A percentile compares a stretch with the other conserved stretches of the same genome.
phyloP scores from a whole-genome alignment of 1,140 invertebrate species.

The Dreissena polymorpha region DNA sequence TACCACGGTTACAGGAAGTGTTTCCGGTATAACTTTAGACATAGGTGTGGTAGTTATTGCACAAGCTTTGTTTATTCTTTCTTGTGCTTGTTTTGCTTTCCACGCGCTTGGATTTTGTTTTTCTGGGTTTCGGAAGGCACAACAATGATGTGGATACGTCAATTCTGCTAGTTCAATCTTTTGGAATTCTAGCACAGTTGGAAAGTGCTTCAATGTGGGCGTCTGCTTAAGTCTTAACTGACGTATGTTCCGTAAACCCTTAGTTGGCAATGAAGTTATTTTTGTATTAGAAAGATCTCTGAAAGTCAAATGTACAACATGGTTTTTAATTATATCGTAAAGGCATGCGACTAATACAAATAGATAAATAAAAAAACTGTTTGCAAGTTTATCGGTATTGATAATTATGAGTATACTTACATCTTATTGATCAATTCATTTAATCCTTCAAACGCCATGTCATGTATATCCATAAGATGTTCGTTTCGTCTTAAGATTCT shows the following conservation, averaged over 20 bases:
- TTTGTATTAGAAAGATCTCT: conserved; percentile 89
- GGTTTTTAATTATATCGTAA: conserved; percentile 30
- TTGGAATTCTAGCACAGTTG: conserved; percentile 89
- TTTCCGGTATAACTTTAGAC: no score
- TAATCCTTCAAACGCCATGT: conserved; percentile 25
- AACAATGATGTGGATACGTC: conserved; percentile 94
- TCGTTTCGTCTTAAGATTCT: background rate
- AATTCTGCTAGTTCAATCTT: conserved; percentile 83
- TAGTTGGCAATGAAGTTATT: conserved; percentile 86
- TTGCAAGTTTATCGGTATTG: background rate
- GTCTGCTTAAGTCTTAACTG: conserved; percentile 87
- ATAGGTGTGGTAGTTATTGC: conserved; percentile 40
- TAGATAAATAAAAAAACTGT: conserved; percentile 9
- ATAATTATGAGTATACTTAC: conserved; percentile 19
- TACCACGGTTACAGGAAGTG: no score
- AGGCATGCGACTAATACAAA: conserved; percentile 19
- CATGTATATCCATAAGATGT: conserved; percentile 23
- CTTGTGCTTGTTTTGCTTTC: conserved; percentile 64
- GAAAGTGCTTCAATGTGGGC: conserved; percentile 88
- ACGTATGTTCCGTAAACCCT: conserved; percentile 87
- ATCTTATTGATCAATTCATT: conserved; percentile 11
- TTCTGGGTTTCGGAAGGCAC: conserved; percentile 91
- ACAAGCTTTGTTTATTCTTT: conserved; percentile 61
- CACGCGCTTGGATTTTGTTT: conserved; percentile 86
- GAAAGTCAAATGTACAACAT: conserved; percentile 51